Conservation (phyloP, 2,888 invertebrate species). For the Thereva nobilitata region DNA sequence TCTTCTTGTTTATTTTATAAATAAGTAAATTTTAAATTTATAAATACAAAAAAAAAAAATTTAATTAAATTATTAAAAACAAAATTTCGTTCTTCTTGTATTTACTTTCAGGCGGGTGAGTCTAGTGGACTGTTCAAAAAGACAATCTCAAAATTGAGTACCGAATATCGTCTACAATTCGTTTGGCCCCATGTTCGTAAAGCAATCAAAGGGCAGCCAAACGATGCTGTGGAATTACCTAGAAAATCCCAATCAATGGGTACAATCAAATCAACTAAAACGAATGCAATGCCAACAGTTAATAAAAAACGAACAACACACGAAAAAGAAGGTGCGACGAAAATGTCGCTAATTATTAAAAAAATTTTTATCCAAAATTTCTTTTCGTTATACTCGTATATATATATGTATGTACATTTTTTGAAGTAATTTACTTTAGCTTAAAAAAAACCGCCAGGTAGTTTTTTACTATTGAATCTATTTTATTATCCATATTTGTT, state of each 20-base stretch:
- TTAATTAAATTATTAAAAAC: conserved; percentile 3
- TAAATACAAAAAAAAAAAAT: not conserved
- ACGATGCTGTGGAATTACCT: conserved; percentile 65
- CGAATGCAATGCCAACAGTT: conserved; percentile 62
- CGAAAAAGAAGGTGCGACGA: conserved; percentile 61
- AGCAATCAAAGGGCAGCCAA: conserved; percentile 59
- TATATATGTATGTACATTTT: conserved; percentile 16
- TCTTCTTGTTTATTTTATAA: not conserved
- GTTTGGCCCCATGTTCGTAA: conserved; percentile 74
- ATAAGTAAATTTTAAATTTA: not conserved
- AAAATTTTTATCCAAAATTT: conserved; percentile 32
- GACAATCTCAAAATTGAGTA: conserved; percentile 75
- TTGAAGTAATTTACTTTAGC: conserved; percentile 2
- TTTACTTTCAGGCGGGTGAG: conserved; percentile 62
- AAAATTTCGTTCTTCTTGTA: conserved; percentile 39
- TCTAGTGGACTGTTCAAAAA: conserved; percentile 72
- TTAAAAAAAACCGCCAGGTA: conserved; percentile 23
- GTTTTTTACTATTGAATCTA: not conserved
- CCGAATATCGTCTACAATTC: conserved; percentile 88
- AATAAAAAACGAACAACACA: conserved; percentile 69
- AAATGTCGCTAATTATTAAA: conserved; percentile 51
- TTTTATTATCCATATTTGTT: too few species aligned
- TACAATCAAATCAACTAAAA: conserved; percentile 70
- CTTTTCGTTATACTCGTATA: conserved; percentile 29
- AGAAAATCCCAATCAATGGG: conserved; percentile 88